phyloP scores from a whole-genome alignment of 2,888 invertebrate species.

The Urechis unicinctus region DNA sequence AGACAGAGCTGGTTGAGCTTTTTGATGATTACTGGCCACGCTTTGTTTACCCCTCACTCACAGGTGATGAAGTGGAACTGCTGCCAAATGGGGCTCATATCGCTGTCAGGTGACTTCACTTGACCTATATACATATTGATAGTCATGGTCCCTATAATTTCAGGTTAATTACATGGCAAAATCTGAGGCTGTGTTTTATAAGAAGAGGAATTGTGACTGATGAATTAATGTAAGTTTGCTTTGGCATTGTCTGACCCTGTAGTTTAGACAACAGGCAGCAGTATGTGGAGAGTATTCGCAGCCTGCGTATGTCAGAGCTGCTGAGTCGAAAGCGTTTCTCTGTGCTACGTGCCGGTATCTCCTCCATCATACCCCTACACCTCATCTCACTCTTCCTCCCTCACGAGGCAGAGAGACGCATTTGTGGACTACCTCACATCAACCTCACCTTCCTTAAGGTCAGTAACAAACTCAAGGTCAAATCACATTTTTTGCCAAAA shows the following conservation, averaged over 20 bases:
- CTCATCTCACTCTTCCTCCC: conserved; percentile 38
- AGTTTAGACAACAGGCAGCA: conserved; percentile 44
- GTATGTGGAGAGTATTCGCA: conserved; percentile 37
- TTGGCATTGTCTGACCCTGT: neutral
- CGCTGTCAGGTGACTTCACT: conserved; percentile 29
- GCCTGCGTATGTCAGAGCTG: conserved; percentile 33
- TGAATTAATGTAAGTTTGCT: neutral
- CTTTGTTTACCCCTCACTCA: conserved; percentile 37
- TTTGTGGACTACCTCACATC: conserved; percentile 42
- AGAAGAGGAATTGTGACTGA: too few species aligned
- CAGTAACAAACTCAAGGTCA: conserved; percentile 7
- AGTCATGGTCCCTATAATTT: too few species aligned
- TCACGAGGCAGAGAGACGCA: conserved; percentile 37
- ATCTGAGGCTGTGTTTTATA: too few species aligned
- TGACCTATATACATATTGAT: neutral
- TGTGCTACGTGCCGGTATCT: conserved; percentile 34
- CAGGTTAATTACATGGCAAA: too few species aligned
- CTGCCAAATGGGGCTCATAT: conserved; percentile 32
- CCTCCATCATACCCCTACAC: conserved; percentile 43
- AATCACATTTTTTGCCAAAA: too few species aligned
- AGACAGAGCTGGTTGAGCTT: conserved; percentile 37
- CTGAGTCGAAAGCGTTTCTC: conserved; percentile 26
- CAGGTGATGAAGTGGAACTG: conserved; percentile 42
- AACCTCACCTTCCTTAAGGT: conserved; percentile 47
- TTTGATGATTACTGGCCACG: conserved; percentile 38